phyloP scores from a whole-genome alignment of 2,888 invertebrate species.

The Ceramica pisi region DNA sequence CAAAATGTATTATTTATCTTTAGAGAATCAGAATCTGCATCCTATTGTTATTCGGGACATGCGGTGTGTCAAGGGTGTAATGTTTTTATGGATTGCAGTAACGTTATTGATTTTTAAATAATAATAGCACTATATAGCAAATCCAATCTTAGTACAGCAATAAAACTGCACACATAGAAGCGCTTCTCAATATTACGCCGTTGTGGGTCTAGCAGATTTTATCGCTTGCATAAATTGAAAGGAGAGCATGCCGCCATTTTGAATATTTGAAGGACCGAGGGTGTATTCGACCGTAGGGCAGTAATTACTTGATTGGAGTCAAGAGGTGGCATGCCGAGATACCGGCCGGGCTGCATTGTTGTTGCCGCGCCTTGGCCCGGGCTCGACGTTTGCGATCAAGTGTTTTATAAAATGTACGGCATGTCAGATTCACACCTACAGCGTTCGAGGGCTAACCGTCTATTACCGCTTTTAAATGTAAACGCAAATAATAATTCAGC shows the following conservation, averaged over 20 bases:
- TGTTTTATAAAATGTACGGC: slow-evolving; percentile 82
- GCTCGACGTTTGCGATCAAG: slow-evolving; percentile 75
- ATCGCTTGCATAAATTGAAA: slow-evolving; percentile 82
- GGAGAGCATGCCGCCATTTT: slow-evolving; percentile 85
- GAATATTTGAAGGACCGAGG: slow-evolving; percentile 86
- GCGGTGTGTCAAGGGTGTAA: slow-evolving; percentile 91
- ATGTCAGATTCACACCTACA: slow-evolving; percentile 85
- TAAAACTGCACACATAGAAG: slow-evolving; percentile 35
- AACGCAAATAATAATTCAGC: slow-evolving; percentile 30
- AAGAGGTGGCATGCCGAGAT: slow-evolving; percentile 89
- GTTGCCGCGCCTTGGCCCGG: slow-evolving; percentile 75
- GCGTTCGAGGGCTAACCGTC: slow-evolving; percentile 87
- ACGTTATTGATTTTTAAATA: slow-evolving; percentile 74
- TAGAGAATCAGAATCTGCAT: slow-evolving; percentile 90
- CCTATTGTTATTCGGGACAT: slow-evolving; percentile 89
- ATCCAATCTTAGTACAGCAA: slow-evolving; percentile 31
- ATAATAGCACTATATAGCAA: slow-evolving; percentile 70
- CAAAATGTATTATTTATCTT: slow-evolving; percentile 91
- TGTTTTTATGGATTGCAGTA: slow-evolving; percentile 82
- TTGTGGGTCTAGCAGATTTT: slow-evolving; percentile 73
- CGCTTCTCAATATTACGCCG: slow-evolving; percentile 11
- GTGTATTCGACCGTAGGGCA: slow-evolving; percentile 88
- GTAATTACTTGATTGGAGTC: slow-evolving; percentile 91
- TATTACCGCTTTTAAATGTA: slow-evolving; percentile 49
- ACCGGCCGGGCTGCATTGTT: slow-evolving; percentile 83